Conservation (phyloP, 2,888 invertebrate species). For the Parelbella ahira region DNA sequence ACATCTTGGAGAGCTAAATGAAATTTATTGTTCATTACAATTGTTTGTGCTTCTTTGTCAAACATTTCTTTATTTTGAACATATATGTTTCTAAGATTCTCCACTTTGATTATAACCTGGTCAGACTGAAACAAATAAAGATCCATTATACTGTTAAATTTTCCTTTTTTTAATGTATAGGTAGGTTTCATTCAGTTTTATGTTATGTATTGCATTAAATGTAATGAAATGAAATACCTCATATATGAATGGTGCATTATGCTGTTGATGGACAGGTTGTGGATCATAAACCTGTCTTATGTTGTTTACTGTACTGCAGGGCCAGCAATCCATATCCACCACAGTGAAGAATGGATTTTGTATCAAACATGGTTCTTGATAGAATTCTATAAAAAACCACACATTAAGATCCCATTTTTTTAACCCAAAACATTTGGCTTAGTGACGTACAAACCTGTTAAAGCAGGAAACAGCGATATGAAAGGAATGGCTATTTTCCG, state of each 20-base stretch:
- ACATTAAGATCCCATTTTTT: too few relatives aligned
- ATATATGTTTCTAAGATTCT: conserved; percentile 80
- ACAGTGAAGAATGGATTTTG: conserved; percentile 92
- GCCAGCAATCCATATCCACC: conserved; percentile 91
- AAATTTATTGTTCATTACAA: conserved; percentile 64
- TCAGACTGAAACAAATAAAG: conserved; percentile 71
- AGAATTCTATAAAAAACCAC: conserved; percentile 83
- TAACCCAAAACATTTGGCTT: too few relatives aligned
- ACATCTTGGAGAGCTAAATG: conserved; percentile 61
- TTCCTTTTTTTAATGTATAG: too few relatives aligned
- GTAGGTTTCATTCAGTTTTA: too few relatives aligned
- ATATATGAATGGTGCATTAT: conserved; percentile 77
- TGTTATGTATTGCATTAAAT: too few relatives aligned
- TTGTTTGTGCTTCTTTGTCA: conserved; percentile 81
- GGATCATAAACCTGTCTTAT: conserved; percentile 84
- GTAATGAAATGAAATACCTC: too few relatives aligned
- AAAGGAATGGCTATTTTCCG: conserved; percentile 88
- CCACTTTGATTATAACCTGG: conserved; percentile 76
- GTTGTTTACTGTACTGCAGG: conserved; percentile 86
- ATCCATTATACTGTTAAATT: too few relatives aligned
- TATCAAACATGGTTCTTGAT: conserved; percentile 91
- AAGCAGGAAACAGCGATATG: conserved; percentile 85
- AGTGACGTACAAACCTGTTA: conserved; percentile 86
- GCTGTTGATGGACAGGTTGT: conserved; percentile 50
- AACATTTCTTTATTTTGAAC: conserved; percentile 80